Evolutionary conservation across 2,888 invertebrate genomes (phyloP), one percentile per base, ranked within the genome.

Genomic region (Lasioglossum malachurum): DNA sequence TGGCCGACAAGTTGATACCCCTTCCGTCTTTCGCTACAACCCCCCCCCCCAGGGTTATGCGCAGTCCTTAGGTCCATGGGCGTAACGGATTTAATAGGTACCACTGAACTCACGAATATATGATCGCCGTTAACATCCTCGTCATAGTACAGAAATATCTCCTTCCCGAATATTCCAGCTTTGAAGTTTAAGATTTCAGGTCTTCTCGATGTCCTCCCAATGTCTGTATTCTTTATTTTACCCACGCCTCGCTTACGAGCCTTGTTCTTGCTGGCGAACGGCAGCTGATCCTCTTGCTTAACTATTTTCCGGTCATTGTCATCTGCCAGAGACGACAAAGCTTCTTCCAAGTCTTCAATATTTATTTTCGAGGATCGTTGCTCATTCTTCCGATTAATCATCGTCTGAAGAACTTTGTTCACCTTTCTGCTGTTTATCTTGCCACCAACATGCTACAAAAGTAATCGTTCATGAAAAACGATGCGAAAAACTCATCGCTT

Each of bases 101-200:
- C 31, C 8, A 49, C 35, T 41, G 1, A 74, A 92, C 94, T 93
- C 73, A 94, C 94, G 27, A 93, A 93, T 80, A 94, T 87, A 38
- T 91, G 87, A 87, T 94, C 87, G n/a, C 84, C 80, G 86, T 91
- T 91, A 23, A 91, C 14, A 35, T 87, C 79, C 69, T 91, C 85
- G 67, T 93, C 90, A 57, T 92, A 91, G 69, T 91, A 88, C 64
- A 94, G 46, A 69, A 91, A 92, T 64, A 87, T 84, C 80, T 93
- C 91, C 27, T 78, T 93, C 78, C 86, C 38, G 46, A 88, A 88
- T 44, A 92, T 78, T 38, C 94, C 94, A n/a, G 89, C 89, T 41
- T 88, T 89, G 53, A 93, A 93, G 23, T 88, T 84, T 4, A 89
- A n/a, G 49, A 89, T 87, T 4, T 84, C 72, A 0, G 83, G 82